phyloP scores from a whole-genome alignment of 2,797 vertebrate species.

The Cyprinella venusta region DNA sequence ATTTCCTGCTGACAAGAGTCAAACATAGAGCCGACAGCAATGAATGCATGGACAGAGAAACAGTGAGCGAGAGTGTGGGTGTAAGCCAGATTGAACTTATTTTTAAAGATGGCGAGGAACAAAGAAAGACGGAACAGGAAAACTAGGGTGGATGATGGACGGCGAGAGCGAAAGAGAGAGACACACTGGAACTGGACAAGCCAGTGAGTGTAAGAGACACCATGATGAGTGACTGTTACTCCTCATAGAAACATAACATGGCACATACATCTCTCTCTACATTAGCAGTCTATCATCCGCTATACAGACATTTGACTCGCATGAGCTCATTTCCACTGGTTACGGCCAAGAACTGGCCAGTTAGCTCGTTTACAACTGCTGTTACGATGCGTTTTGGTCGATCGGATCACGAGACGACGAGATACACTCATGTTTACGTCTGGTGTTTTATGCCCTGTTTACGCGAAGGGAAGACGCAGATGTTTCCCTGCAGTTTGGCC shows the following conservation, averaged over 20 bases:
- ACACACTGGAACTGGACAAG: not conserved
- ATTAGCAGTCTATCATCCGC: not conserved
- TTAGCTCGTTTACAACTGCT: not conserved
- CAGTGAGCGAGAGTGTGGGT: conserved; percentile 17
- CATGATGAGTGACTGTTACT: not conserved
- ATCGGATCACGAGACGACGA: too few relatives aligned
- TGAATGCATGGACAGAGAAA: not conserved
- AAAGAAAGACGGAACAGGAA: conserved; percentile 33
- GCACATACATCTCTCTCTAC: not conserved
- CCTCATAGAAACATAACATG: not conserved
- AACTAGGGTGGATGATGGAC: conserved; percentile 26
- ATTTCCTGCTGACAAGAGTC: conserved; percentile 37
- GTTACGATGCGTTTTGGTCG: too few relatives aligned
- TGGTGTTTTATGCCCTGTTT: too few relatives aligned
- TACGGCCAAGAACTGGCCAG: not conserved
- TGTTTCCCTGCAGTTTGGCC: too few relatives aligned
- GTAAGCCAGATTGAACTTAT: conserved; percentile 32
- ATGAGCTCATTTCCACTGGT: not conserved
- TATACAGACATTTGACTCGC: not conserved
- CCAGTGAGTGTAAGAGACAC: not conserved
- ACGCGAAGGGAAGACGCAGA: too few relatives aligned
- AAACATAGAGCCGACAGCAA: conserved; percentile 46
- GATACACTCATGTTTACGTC: too few relatives aligned
- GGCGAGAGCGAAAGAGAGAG: conserved; percentile 3
- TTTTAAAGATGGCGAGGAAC: conserved; percentile 27